A percentile compares a stretch with the other conserved stretches of the same genome.
These are phyloP conservation scores for Andrena praecox DNA, from an alignment of 2,888 invertebrate species.

Conservation along the genomic window DNA sequence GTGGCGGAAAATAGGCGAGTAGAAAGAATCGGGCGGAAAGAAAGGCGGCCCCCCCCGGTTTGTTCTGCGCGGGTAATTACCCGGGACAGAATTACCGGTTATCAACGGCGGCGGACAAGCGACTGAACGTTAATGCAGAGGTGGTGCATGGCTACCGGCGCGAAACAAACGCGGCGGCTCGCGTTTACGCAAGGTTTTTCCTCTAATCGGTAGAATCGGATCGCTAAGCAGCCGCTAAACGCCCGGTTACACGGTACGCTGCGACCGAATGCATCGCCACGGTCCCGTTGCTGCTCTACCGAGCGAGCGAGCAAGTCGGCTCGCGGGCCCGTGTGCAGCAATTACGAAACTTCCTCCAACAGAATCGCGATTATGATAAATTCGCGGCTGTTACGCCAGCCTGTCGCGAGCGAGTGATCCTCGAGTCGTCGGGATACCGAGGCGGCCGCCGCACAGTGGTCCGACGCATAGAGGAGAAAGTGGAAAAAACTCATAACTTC, in stretches of 20 bases:
- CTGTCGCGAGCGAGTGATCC: not conserved
- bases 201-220: slow-evolving; percentile 79
- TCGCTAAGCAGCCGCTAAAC: slow-evolving; percentile 78
- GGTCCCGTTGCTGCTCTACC: slow-evolving; percentile 56
- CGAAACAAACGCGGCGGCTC: slow-evolving; percentile 70
- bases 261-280: slow-evolving; percentile 67
- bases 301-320: slow-evolving; percentile 32
- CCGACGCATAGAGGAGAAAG: too few species aligned
- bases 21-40: slow-evolving; percentile 11
- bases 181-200: slow-evolving; percentile 78
- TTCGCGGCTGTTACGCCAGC: not conserved
- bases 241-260: slow-evolving; percentile 73
- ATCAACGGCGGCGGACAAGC: slow-evolving; percentile 48
- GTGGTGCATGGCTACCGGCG: slow-evolving; percentile 68
- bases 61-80: slow-evolving; percentile 43
- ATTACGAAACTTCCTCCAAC: slow-evolving; percentile 23
- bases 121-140: slow-evolving; percentile 43
- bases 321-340: slow-evolving; percentile 6
- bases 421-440: not conserved
- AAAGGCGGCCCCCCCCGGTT: slow-evolving; percentile 21
- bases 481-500: too few species aligned
- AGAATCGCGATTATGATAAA: slow-evolving; percentile 19
- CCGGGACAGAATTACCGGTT: slow-evolving; percentile 51
- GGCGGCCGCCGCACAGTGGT: not conserved
- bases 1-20: not conserved